Percentiles rank a stretch among this genome's conserved stretches.
phyloP scores from a whole-genome alignment of 2,113 vertebrate genomes.

The Sander lucioperca region DNA sequence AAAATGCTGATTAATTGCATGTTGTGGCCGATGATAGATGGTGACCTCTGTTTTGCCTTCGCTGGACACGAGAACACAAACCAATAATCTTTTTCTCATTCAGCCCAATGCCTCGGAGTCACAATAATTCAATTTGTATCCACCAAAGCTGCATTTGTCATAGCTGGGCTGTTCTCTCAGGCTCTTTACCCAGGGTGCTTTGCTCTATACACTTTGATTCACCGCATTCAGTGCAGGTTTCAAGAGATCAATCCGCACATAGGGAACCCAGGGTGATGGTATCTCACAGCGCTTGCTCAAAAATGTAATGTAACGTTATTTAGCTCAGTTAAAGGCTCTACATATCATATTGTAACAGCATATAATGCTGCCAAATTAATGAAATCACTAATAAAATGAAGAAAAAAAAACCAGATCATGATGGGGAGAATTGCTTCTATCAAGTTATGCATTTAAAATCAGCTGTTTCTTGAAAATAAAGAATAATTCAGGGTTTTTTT shows the following conservation, averaged over 20 bases:
- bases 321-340: neutral
- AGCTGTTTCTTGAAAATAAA: too few relatives aligned
- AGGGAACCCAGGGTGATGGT: slow-evolving; percentile 32
- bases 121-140: slow-evolving; percentile 80
- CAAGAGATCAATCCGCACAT: slow-evolving; percentile 16
- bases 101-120: slow-evolving; percentile 61
- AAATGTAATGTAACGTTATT: neutral
- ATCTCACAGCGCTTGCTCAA: slow-evolving; percentile 30
- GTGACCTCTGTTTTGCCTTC: slow-evolving; percentile 71
- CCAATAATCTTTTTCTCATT: slow-evolving; percentile 71
- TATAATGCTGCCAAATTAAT: neutral
- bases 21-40: slow-evolving; percentile 57
- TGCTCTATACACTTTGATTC: slow-evolving; percentile 61
- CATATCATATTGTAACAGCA: neutral
- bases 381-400: neutral
- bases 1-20: slow-evolving; percentile 61
- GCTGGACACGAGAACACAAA: slow-evolving; percentile 62
- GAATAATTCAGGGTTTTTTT: too few relatives aligned
- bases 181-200: slow-evolving; percentile 73
- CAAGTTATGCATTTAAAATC: too few relatives aligned
- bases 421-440: too few relatives aligned
- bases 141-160: slow-evolving; percentile 76
- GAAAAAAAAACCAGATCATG: too few relatives aligned
- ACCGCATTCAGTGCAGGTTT: slow-evolving; percentile 40
- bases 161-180: slow-evolving; percentile 58